phyloP scores from a whole-genome alignment of 2,888 invertebrate species.

The Sinhomidia bicolor region DNA sequence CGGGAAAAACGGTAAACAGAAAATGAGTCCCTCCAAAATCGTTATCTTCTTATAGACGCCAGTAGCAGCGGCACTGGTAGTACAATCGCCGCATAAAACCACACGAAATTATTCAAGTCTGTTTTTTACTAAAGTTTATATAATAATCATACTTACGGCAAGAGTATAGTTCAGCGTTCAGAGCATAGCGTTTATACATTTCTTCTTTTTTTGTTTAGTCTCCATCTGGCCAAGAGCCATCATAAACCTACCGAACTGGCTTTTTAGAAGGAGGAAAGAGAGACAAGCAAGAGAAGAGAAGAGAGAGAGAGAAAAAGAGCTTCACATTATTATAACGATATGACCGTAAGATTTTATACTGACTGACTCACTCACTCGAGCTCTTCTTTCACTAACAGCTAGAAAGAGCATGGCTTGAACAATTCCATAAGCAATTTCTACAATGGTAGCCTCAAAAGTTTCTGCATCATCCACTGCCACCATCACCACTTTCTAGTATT shows the following conservation, averaged over 20 bases:
- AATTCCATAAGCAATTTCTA: background rate
- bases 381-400: constrained; percentile 19
- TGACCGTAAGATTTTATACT: constrained; percentile 24
- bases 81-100: constrained; percentile 7
- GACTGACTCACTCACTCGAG: constrained; percentile 25
- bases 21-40: constrained; percentile 19
- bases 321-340: constrained; percentile 36
- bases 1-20: constrained; percentile 1
- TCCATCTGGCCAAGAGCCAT: constrained; percentile 42
- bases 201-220: background rate
- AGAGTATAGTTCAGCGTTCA: background rate
- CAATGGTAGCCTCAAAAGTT: background rate
- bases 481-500: background rate
- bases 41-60: constrained; percentile 10
- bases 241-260: constrained; percentile 27
- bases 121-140: background rate
- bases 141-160: too few species aligned
- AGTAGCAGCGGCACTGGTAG: background rate
- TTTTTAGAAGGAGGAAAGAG: background rate
- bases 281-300: background rate
- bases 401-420: background rate
- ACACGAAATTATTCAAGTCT: constrained; percentile 3
- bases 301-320: background rate
- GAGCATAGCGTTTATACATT: background rate
- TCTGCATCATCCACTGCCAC: background rate